Evolutionary conservation across 2,113 vertebrate species (phyloP).

Genomic region (Nesospiza acunhae): DNA sequence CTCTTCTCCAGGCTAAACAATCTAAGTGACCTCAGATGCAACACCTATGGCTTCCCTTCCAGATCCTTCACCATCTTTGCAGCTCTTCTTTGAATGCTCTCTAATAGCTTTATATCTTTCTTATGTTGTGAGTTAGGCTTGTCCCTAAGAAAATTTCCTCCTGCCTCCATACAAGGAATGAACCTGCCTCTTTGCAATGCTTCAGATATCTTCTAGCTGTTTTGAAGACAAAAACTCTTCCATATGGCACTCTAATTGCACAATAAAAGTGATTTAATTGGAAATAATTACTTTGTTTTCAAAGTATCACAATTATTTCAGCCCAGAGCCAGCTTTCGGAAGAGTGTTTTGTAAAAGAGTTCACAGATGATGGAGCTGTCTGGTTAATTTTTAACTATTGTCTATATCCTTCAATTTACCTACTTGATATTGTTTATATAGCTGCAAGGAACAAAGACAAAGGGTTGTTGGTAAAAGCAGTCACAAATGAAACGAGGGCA

Average conservation of each 20-base stretch:
- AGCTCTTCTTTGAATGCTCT: background rate
- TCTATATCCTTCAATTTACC: constrained; percentile 8
- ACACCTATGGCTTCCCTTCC: background rate
- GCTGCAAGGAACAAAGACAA: constrained; percentile 17
- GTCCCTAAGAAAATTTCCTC: background rate
- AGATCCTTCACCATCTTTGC: background rate
- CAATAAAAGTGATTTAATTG: constrained; percentile 29
- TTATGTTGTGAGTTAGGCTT: background rate
- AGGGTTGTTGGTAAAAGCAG: background rate
- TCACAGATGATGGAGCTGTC: background rate
- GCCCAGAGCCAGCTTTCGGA: background rate
- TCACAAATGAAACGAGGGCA: background rate
- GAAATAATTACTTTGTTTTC: constrained; percentile 42
- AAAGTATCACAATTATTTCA: background rate
- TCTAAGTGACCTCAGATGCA: background rate
- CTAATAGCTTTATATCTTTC: background rate
- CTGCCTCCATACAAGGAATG: background rate
- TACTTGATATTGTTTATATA: constrained; percentile 18
- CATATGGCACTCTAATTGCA: constrained; percentile 17
- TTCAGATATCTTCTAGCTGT: background rate
- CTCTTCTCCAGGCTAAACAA: background rate
- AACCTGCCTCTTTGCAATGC: background rate
- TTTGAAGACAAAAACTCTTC: background rate
- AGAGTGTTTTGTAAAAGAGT: background rate
- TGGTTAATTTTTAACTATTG: background rate